phyloP scores from a whole-genome alignment of 2,797 vertebrate species.

The Lithobates pipiens region DNA sequence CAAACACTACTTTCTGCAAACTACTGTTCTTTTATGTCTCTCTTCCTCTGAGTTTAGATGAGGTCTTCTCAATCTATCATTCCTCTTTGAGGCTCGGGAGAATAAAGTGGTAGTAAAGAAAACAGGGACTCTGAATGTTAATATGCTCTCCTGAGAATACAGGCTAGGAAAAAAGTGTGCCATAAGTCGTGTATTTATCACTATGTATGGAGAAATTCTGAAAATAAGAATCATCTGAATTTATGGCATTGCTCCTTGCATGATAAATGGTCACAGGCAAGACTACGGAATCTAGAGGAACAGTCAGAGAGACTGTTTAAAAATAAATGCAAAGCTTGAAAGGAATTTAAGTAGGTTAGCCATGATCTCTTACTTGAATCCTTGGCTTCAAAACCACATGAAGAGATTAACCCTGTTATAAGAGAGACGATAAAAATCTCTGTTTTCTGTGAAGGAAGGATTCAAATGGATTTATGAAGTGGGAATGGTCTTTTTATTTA shows the following conservation, averaged over 20 bases:
- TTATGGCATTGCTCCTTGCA: slow-evolving; percentile 25
- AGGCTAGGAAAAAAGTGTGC: not conserved
- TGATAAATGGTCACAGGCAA: slow-evolving; percentile 34
- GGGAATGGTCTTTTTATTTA: not conserved
- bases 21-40: slow-evolving; percentile 15
- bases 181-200: slow-evolving; percentile 31
- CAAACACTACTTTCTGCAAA: slow-evolving; percentile 10
- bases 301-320: slow-evolving; percentile 46
- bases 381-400: slow-evolving; percentile 39
- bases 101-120: slow-evolving; percentile 43
- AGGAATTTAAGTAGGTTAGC: slow-evolving; percentile 55
- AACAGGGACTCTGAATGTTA: slow-evolving; percentile 31
- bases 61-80: slow-evolving; percentile 36
- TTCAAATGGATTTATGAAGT: slow-evolving; percentile 26
- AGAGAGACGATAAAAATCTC: slow-evolving; percentile 29
- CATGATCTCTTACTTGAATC: slow-evolving; percentile 35
- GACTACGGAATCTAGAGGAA: slow-evolving; percentile 26
- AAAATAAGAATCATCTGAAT: slow-evolving; percentile 41
- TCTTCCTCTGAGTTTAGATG: slow-evolving; percentile 19
- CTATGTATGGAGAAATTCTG: slow-evolving; percentile 26
- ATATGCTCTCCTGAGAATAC: slow-evolving; percentile 28
- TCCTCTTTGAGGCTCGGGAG: slow-evolving; percentile 23
- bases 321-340: slow-evolving; percentile 54
- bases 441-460: slow-evolving; percentile 10
- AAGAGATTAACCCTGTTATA: slow-evolving; percentile 37